Percentiles rank a stretch among this genome's conserved stretches.
Conservation (phyloP, 1,140 invertebrate species). For the Hirudo medicinalis region DNA sequence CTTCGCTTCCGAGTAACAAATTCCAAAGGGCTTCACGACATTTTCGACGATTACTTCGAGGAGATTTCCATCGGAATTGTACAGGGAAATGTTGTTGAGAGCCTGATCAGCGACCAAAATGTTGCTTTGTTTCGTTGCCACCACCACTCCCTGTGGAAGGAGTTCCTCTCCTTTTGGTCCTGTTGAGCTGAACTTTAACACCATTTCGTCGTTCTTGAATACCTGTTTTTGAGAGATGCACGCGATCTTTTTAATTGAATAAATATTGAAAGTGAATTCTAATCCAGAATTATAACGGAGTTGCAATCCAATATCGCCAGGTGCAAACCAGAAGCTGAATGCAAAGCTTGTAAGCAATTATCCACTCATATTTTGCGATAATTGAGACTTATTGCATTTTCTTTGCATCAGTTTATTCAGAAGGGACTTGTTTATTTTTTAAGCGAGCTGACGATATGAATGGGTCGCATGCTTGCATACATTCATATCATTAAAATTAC, state of each 20-base stretch:
- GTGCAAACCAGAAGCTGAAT: no score
- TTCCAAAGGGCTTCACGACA: not conserved
- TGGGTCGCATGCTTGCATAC: no score
- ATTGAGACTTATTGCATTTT: not conserved
- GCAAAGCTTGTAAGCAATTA: not conserved
- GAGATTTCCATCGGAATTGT: slow-evolving; percentile 4
- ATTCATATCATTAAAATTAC: no score
- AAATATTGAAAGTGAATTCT: no score
- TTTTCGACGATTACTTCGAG: slow-evolving; percentile 3
- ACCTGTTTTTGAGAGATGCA: no score
- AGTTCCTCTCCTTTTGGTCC: not conserved
- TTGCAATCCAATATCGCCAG: no score
- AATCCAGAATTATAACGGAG: no score
- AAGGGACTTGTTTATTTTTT: no score
- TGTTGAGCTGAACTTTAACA: slow-evolving; percentile 10
- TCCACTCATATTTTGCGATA: not conserved
- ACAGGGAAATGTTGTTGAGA: not conserved
- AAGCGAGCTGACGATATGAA: no score
- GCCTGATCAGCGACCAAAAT: slow-evolving; percentile 16
- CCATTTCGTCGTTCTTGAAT: not conserved
- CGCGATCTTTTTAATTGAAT: no score
- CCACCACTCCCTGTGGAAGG: slow-evolving; percentile 2
- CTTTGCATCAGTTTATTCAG: no score
- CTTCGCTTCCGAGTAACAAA: not conserved
- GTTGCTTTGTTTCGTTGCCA: not conserved